Base-by-base conservation (phyloP, 2,888 invertebrate genomes). In the Pterostichus niger region DNA sequence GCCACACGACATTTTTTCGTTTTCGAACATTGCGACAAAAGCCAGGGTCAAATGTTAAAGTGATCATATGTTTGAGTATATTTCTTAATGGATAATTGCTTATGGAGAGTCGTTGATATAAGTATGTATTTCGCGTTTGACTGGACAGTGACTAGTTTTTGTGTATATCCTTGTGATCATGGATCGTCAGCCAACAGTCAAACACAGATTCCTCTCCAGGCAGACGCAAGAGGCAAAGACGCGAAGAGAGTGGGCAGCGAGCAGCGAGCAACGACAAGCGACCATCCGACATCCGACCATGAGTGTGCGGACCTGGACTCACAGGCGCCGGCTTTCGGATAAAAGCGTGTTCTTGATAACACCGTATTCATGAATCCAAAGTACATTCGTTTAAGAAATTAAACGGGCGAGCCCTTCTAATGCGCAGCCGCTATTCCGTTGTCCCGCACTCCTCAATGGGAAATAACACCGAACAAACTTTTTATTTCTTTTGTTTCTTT, bases 301-400 rank as follows among this genome's bases (percentile, higher is more conserved):
- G 40, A 76, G 35, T 35, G n/a, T 52, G 76, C 76, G 76, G 40
- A 40, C 35, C 76, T 78, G 78, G 78, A 59, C 78, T 78, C 59
- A 59, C 40, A 78, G 78, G 78, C 78, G 78, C 78, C 78, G 78
- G 78, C 59, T 44, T 44, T 56, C 56, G 52, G 79, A 79, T 68
- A 68, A 79, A 79, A 79, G 49, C 79, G 64, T 79, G 79, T 79
- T 79, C 64, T 64, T 52, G 79, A 79, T 79, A 79, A 79, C 64
- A 46, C 68, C 79, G 79, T 79, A 79, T 79, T 79, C 79, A 79
- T 79, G 79, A 79, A 79, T 49, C 79, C 49, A 64, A 79, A 79
- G 52, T 79, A 79, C 64, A 68, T 68, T 79, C 77, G 77, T 77
- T 77, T 77, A 77, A 35, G 77, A 77, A 77, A 77, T 77, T 77